phyloP scores from a whole-genome alignment of 2,113 vertebrate species.

The Sciurus niger region DNA sequence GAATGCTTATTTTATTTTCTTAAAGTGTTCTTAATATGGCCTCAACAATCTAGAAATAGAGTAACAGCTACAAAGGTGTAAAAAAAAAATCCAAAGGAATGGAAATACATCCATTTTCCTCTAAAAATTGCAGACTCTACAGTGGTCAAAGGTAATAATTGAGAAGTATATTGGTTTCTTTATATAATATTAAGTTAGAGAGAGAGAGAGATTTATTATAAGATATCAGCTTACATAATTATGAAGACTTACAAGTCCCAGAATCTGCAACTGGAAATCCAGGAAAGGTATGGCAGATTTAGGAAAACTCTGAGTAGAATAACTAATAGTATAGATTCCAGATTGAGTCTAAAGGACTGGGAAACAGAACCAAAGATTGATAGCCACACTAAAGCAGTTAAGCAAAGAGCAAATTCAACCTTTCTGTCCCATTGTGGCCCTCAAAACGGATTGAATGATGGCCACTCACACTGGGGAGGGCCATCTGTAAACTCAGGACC shows the following conservation, averaged over 20 bases:
- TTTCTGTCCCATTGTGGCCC: neutral
- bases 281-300: neutral
- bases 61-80: neutral
- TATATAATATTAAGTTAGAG: neutral
- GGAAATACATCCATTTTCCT: neutral
- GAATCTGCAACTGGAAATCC: neutral
- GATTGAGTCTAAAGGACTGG: neutral
- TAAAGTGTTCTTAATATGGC: neutral
- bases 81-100: neutral
- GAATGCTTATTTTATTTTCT: neutral
- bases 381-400: neutral
- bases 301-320: neutral
- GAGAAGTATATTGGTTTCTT: neutral
- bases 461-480: accelerated
- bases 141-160: neutral
- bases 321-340: neutral
- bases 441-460: neutral
- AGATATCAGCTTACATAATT: neutral
- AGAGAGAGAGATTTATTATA: neutral
- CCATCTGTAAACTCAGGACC: neutral
- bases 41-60: neutral
- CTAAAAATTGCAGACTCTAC: neutral
- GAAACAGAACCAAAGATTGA: neutral
- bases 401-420: neutral
- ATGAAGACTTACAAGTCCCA: no score